These are phyloP conservation scores for Pollicipes pollicipes DNA, from an alignment of 1,140 invertebrate genomes.

Conservation along the genomic window DNA sequence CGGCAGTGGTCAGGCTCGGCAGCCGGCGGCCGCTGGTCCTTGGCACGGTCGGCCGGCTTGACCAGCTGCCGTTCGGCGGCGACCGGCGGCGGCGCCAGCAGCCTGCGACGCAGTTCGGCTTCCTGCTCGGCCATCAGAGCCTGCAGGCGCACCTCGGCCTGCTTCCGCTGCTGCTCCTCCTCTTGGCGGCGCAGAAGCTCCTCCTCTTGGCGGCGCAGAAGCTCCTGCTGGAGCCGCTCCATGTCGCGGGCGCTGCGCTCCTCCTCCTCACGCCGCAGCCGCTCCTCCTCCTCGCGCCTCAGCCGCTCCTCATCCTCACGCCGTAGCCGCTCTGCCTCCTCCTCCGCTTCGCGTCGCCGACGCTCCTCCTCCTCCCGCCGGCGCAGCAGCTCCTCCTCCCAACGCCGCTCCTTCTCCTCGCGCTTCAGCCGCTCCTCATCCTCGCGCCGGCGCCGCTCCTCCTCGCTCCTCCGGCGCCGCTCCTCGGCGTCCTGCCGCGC, in stretches of 20 bases:
- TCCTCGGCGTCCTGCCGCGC: no score
- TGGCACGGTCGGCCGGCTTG: no score
- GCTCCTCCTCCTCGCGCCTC: background rate
- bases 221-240: background rate
- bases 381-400: no score
- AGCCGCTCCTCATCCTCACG: background rate
- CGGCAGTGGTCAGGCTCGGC: no score
- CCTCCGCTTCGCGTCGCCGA: background rate
- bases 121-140: background rate
- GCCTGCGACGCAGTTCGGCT: background rate
- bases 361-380: background rate
- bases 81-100: background rate
- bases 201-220: background rate
- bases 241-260: background rate
- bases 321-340: background rate
- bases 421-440: no score
- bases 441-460: no score
- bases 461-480: no score
- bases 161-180: no score
- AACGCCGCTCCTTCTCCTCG: no score
- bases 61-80: no score
- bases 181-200: background rate
- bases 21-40: no score
- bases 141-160: no score
- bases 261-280: background rate